Evolutionary conservation across 2,888 invertebrate species (phyloP).

Genomic region (Pemphredon lugubris): DNA sequence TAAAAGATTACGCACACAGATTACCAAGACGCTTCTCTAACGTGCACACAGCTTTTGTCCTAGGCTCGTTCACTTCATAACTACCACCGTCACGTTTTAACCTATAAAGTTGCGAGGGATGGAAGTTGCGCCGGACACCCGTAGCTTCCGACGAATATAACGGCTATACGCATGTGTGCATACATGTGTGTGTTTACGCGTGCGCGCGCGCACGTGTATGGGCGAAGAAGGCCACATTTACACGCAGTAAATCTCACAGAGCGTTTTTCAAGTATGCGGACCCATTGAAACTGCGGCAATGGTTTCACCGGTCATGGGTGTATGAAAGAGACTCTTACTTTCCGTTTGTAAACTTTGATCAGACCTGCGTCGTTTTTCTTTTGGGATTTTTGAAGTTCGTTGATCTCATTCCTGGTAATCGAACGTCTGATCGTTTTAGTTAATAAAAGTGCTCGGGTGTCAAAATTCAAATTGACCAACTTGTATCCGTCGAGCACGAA

Average conservation of each 20-base stretch:
- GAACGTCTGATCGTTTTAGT: too few relatives aligned
- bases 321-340: background rate
- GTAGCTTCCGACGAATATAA: constrained; percentile 30
- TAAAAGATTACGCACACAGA: too few relatives aligned
- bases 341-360: background rate
- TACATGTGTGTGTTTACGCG: too few relatives aligned
- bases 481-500: too few relatives aligned
- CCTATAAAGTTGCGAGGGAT: constrained; percentile 53
- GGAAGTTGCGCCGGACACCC: constrained; percentile 41
- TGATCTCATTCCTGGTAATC: too few relatives aligned
- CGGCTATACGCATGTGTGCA: too few relatives aligned
- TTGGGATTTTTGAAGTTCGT: too few relatives aligned
- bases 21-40: too few relatives aligned
- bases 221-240: constrained; percentile 45
- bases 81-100: constrained; percentile 53
- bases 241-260: constrained; percentile 44
- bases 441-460: too few relatives aligned
- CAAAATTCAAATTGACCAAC: too few relatives aligned
- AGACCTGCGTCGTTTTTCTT: background rate
- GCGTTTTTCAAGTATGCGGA: constrained; percentile 25
- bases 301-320: constrained; percentile 30
- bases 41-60: too few relatives aligned
- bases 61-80: constrained; percentile 47
- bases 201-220: too few relatives aligned
- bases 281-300: constrained; percentile 25